Conservation (phyloP, 2,888 invertebrate species). For the Drosophila rubida region DNA sequence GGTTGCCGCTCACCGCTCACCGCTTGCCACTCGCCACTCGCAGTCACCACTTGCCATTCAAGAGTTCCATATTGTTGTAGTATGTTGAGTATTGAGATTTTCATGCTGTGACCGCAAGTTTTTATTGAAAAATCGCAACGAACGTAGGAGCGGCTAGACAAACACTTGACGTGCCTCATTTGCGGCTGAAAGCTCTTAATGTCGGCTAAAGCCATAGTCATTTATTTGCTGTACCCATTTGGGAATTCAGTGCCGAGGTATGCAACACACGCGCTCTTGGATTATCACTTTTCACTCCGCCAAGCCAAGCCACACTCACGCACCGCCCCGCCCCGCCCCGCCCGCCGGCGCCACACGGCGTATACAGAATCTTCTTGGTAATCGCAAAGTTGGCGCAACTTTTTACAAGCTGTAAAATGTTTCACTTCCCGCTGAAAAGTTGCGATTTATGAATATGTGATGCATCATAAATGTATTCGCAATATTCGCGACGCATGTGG, state of each 20-base stretch:
- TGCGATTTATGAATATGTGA: constrained; percentile 40
- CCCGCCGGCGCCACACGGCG: no score
- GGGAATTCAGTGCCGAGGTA: constrained; percentile 7
- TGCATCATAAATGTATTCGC: constrained; percentile 12
- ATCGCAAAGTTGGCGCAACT: constrained; percentile 28
- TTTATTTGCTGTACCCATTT: constrained; percentile 33
- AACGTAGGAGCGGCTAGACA: constrained; percentile 43
- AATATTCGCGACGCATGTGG: constrained; percentile 40
- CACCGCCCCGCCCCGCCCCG: no score
- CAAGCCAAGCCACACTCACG: neutral
- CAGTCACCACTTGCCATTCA: constrained; percentile 11
- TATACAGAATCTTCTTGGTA: constrained; percentile 25
- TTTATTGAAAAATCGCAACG: constrained; percentile 50
- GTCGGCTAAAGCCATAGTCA: constrained; percentile 23
- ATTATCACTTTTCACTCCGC: constrained; percentile 27
- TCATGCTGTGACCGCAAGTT: constrained; percentile 15
- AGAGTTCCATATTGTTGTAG: constrained; percentile 24
- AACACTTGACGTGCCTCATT: constrained; percentile 57
- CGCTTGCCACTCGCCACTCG: constrained; percentile 7
- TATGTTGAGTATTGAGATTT: constrained; percentile 14
- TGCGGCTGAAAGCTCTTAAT: constrained; percentile 44
- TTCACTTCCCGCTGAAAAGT: constrained; percentile 40
- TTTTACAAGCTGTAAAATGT: constrained; percentile 35
- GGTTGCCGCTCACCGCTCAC: neutral
- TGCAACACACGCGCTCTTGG: constrained; percentile 10